These are phyloP conservation scores for Falco cherrug DNA, from an alignment of 2,797 vertebrate species.

Conservation along the genomic window DNA sequence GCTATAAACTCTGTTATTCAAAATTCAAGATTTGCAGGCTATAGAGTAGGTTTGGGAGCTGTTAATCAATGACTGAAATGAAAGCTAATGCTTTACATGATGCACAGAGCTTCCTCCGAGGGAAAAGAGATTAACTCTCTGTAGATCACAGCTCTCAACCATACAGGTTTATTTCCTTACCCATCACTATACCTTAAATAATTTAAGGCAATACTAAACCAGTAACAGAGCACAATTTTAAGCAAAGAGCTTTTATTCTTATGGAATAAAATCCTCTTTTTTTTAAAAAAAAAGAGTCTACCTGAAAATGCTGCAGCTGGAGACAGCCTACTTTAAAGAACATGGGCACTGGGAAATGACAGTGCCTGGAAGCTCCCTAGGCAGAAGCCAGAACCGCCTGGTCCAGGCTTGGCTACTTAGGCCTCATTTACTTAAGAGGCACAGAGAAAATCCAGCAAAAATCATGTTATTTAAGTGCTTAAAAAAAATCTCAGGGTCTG, in stretches of 20 bases:
- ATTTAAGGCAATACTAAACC: not conserved
- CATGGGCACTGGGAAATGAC: fast-evolving
- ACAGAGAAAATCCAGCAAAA: not conserved
- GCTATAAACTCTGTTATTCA: not conserved
- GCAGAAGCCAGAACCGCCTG: not conserved
- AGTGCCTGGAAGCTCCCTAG: not conserved
- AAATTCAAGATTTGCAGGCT: not conserved
- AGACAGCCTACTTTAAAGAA: not conserved
- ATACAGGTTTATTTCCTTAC: not conserved
- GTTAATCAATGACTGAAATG: slow-evolving; percentile 10
- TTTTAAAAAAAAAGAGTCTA: not conserved
- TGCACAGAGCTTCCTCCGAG: not conserved
- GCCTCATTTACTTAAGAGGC: not conserved
- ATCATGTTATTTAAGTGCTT: not conserved
- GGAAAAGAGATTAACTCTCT: not conserved
- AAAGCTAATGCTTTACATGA: not conserved
- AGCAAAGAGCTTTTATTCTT: not conserved
- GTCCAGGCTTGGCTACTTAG: not conserved
- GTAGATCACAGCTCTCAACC: not conserved
- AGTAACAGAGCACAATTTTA: not conserved
- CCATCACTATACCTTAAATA: not conserved
- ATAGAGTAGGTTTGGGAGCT: not conserved
- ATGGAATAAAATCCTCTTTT: not conserved
- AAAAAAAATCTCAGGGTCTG: not conserved
- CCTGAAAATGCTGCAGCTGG: not conserved